Base-by-base conservation (phyloP, 2,113 vertebrate species). In the Eira barbara region DNA sequence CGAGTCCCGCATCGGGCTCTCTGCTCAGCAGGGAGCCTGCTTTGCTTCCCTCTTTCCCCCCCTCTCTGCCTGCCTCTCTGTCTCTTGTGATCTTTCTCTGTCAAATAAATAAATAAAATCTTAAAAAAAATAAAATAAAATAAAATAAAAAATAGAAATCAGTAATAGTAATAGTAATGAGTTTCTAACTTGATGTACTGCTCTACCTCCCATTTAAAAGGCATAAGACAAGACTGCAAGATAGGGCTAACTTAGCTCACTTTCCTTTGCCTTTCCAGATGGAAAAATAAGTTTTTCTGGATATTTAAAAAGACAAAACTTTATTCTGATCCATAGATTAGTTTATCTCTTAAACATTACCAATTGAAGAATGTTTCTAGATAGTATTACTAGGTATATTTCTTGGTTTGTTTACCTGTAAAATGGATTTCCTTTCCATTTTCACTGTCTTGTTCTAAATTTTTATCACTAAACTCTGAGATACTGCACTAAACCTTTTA, bases 131-230 rank as follows among this genome's bases (percentile, higher is more conserved):
- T n/a, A n/a, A n/a, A n/a, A n/a, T n/a, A n/a, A n/a, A n/a, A n/a
- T n/a, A n/a, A n/a, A n/a, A n/a, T 94, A 57, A 57, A 94, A 92
- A 95, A 90, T 76, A 84, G 27, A 79, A 95, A 52, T 87, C 49
- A 57, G 0, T 91, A 52, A 31, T 49, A 57, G 0, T 91, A 52
- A 31, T 49, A 31, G 9, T 86, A 76, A 57, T 7, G 14, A 13
- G 47, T 89, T 21, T 39, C 25, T 89, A 61, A 89, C 73, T 89
- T 76, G 52, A 74, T 34, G 1, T 9, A 36, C 7, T 63, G 14
- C 17, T n/a, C 79, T 13, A 65, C 59, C 45, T 76, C 45, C 29
- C 7, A 82, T 20, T 74, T 85, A 36, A 49, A 80, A 87, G 36
- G 17, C 20, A 0, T 52, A 71, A 76, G 82, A 81, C 81, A 91